These are phyloP conservation scores for Salvelinus sp. DNA, from an alignment of 2,113 vertebrate species.

Conservation along the genomic window DNA sequence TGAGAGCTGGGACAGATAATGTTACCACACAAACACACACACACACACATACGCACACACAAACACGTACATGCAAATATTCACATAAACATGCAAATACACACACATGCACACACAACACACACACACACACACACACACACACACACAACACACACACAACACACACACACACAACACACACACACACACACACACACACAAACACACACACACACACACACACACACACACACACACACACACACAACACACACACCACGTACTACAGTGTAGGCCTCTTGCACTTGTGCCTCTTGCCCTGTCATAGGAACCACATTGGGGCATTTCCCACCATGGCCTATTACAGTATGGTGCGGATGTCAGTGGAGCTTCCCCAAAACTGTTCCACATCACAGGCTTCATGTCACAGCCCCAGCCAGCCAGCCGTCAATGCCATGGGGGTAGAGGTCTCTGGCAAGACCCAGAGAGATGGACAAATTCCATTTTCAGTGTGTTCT, in stretches of 20 bases:
- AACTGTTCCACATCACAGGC: conserved; percentile 9
- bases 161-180: conserved; percentile 7
- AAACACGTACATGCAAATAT: neutral
- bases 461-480: conserved; percentile 1
- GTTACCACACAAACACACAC: conserved; percentile 8
- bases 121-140: conserved; percentile 2
- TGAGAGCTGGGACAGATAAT: conserved; percentile 38
- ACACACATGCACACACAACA: conserved; percentile 8
- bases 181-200: too few species aligned
- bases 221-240: neutral
- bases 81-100: neutral
- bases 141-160: neutral
- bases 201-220: too few species aligned
- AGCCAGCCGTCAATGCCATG: neutral
- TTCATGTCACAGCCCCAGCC: neutral
- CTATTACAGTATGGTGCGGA: neutral
- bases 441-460: neutral
- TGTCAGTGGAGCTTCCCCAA: too few species aligned
- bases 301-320: neutral
- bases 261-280: neutral
- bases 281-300: neutral
- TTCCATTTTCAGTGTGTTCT: neutral
- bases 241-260: too few species aligned
- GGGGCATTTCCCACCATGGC: neutral
- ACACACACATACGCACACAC: neutral